Evolutionary conservation across 2,888 invertebrate species (phyloP), one percentile per base, ranked within the genome.

Genomic region (Oscheius sp.): DNA sequence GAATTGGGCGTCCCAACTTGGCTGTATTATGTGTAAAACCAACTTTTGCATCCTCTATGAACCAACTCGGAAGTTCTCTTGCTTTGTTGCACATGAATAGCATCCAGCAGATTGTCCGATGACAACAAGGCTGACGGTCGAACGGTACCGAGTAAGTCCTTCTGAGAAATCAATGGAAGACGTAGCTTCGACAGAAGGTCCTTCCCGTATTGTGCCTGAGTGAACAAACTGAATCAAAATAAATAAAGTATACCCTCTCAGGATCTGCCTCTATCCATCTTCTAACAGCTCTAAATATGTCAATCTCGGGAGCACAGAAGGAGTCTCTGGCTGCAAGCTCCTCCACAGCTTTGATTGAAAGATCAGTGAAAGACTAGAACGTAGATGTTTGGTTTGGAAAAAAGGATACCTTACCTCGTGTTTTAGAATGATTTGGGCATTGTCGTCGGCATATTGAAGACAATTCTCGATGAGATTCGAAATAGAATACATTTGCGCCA

Each of bases 261-360:
- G 78, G 70, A 68, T 79, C 76, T 1, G 93, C 92, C 83, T 93
- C 93, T 84, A 94, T 93, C 97, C 97, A 98, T 74, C 92, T 92
- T 89, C 93, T 93, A 0, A 97, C 94, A 0, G 95, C 94, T 85
- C 93, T 92, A 91, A 99, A 99, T 82, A 99, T 96, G 86, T 96
- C 94, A 53, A 95, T 94, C 91, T 99, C 99, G 0, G 94, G 93
- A 0, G 96, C 96, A 91, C 94, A 98, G 91, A 99, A 98, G 7
- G 97, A 96, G 90, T 98, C 95, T 66, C 97, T 92, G 68, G 93
- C 93, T 48, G 99, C 91, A 9, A 99, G 92, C 89, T 95, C 94
- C 87, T 93, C 93, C 71, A 99, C 90, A 0, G 96, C 94, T 85
- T 92, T 92, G 92, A 87, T 70, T 1, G 84, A 70, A 1, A 87